Evolutionary conservation across 2,888 invertebrate genomes (phyloP).

Genomic region (Heteromyza rotundicornis): DNA sequence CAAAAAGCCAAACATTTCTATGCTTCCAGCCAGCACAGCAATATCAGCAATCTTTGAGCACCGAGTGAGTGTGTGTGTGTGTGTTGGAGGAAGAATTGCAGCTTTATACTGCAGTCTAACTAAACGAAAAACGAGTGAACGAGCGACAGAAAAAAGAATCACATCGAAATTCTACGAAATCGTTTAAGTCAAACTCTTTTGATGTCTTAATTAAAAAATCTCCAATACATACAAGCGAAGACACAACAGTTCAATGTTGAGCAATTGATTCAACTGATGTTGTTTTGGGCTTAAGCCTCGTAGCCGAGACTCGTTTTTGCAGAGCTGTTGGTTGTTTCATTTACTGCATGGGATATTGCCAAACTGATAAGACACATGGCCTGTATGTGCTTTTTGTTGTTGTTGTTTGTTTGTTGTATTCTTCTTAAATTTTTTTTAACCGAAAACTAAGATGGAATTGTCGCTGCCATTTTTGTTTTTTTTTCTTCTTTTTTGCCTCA

Average conservation of each 20-base stretch:
- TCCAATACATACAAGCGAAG: constrained; percentile 14
- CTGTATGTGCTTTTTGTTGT: not conserved
- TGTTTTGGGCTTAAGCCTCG: constrained; percentile 10
- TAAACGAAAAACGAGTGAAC: too few species aligned
- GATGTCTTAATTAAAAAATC: constrained; percentile 48
- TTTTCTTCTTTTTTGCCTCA: constrained; percentile 4
- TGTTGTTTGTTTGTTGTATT: not conserved
- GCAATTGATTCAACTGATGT: constrained; percentile 56
- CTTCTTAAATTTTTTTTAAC: not conserved
- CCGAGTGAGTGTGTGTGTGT: too few species aligned
- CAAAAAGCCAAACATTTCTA: not conserved
- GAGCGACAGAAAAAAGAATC: constrained; percentile 13
- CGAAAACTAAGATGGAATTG: constrained; percentile 1
- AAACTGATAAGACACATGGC: not conserved
- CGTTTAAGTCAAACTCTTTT: constrained; percentile 53
- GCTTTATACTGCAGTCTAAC: too few species aligned
- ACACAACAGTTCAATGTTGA: constrained; percentile 47
- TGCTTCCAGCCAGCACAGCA: not conserved
- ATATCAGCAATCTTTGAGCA: not conserved
- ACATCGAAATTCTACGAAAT: constrained; percentile 49
- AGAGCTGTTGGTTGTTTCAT: not conserved
- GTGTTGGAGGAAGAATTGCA: not conserved
- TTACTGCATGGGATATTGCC: not conserved
- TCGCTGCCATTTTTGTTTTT: not conserved
- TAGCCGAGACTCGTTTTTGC: not conserved